Conservation (phyloP, 2,888 invertebrate genomes). For the Aelia acuminata region DNA sequence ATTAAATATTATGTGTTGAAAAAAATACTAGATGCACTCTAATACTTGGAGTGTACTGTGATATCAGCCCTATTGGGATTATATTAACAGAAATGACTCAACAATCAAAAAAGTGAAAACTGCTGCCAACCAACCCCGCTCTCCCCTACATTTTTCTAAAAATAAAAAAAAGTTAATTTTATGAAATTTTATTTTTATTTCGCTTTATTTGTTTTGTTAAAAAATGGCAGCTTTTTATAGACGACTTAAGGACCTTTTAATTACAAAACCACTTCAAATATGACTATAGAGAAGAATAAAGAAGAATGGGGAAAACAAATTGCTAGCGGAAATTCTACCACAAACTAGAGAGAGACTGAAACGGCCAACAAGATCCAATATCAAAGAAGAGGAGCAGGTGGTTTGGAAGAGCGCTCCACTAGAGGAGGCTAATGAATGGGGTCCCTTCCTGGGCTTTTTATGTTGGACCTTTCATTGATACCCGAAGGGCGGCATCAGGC, state of each 20-base stretch:
- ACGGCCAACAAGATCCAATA: neutral
- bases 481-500: slow-evolving; percentile 30
- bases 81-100: no score
- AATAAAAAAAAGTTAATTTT: no score
- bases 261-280: neutral
- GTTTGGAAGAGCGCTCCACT: slow-evolving; percentile 5
- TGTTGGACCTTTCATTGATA: slow-evolving; percentile 44
- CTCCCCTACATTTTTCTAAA: no score
- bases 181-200: no score
- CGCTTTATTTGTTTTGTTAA: no score
- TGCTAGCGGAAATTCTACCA: neutral
- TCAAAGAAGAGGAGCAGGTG: slow-evolving; percentile 36
- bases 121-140: no score
- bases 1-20: no score
- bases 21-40: no score
- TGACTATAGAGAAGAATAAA: neutral
- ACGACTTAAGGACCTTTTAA: neutral
- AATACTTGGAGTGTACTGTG: no score
- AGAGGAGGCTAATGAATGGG: slow-evolving; percentile 32
- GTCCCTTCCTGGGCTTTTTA: slow-evolving; percentile 17
- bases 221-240: no score
- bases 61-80: no score
- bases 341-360: neutral
- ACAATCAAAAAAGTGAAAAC: no score
- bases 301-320: neutral